phyloP scores from a whole-genome alignment of 1,140 invertebrate genomes.

The Drosophila suzukii region DNA sequence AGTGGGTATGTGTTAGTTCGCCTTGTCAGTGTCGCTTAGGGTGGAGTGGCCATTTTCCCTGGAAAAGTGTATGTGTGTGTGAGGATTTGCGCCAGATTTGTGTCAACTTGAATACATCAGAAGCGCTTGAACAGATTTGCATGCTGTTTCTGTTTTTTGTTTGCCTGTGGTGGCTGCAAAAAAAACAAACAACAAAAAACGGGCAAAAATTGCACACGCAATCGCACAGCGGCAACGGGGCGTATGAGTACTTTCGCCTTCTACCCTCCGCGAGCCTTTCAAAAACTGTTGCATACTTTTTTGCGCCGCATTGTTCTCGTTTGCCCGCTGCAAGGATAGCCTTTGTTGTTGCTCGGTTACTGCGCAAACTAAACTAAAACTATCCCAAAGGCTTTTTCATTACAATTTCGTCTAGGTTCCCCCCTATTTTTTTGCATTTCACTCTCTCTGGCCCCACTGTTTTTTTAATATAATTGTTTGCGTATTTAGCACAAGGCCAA shows the following conservation, averaged over 20 bases:
- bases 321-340: constrained; percentile 39
- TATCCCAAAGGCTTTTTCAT: constrained; percentile 81
- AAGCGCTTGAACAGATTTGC: constrained; percentile 79
- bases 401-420: constrained; percentile 55
- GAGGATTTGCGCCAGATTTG: constrained; percentile 81
- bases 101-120: constrained; percentile 83
- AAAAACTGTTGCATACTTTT: constrained; percentile 77
- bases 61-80: constrained; percentile 47
- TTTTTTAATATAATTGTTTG: constrained; percentile 70
- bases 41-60: constrained; percentile 51
- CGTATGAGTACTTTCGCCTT: constrained; percentile 62
- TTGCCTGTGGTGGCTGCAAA: constrained; percentile 48
- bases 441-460: constrained; percentile 2
- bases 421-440: constrained; percentile 4
- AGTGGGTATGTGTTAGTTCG: constrained; percentile 23
- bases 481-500: constrained; percentile 70
- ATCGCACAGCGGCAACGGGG: constrained; percentile 67
- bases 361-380: constrained; percentile 62
- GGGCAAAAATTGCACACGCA: constrained; percentile 66
- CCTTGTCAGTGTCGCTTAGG: constrained; percentile 75
- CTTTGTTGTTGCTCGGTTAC: constrained; percentile 61
- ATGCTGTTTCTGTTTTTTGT: constrained; percentile 54
- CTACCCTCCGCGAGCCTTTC: constrained; percentile 29
- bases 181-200: constrained; percentile 7
- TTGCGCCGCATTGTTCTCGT: constrained; percentile 45